A percentile compares a stretch with the other conserved stretches of the same genome.
Evolutionary conservation across 2,888 invertebrate genomes (phyloP).

Genomic region (Pomacea canaliculata): DNA sequence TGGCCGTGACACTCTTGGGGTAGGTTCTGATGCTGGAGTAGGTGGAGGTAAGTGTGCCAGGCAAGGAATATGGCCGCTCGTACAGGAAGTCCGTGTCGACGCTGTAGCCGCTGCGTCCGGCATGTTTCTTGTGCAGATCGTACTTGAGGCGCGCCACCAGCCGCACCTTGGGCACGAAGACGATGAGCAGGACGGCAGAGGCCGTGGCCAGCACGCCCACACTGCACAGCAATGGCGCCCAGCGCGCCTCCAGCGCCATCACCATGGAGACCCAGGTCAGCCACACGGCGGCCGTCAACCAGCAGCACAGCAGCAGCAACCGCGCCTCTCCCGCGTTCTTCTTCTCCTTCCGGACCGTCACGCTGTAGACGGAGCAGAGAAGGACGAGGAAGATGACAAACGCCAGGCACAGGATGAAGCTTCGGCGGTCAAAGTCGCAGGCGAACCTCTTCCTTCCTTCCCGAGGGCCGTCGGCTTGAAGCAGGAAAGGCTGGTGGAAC

Average conservation of each 20-base stretch:
- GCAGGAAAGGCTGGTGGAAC: conserved; percentile 50
- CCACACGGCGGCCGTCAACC: conserved; percentile 82
- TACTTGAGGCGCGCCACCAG: conserved; percentile 55
- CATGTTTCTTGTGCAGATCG: conserved; percentile 43
- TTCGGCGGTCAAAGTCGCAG: conserved; percentile 47
- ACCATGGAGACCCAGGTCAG: conserved; percentile 76
- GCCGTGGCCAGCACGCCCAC: conserved; percentile 88
- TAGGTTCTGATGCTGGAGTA: conserved; percentile 48
- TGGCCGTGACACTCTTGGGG: conserved; percentile 46
- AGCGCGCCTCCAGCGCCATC: conserved; percentile 50
- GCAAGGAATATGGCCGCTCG: conserved; percentile 58
- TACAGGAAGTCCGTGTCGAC: conserved; percentile 58
- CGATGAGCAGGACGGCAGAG: conserved; percentile 86
- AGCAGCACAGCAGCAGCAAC: conserved; percentile 88
- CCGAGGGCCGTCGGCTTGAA: conserved; percentile 27
- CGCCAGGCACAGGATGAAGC: conserved; percentile 78
- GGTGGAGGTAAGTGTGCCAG: conserved; percentile 49
- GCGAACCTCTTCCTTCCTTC: conserved; percentile 32
- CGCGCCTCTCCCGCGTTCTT: conserved; percentile 94
- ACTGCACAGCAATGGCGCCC: conserved; percentile 79
- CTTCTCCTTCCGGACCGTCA: conserved; percentile 85
- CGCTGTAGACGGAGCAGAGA: conserved; percentile 85
- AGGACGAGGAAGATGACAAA: conserved; percentile 86
- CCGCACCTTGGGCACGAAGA: conserved; percentile 88
- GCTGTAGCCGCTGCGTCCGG: conserved; percentile 49